These are phyloP conservation scores for Dreissena rostriformis DNA, from an alignment of 1,140 invertebrate species.

Conservation along the genomic window DNA sequence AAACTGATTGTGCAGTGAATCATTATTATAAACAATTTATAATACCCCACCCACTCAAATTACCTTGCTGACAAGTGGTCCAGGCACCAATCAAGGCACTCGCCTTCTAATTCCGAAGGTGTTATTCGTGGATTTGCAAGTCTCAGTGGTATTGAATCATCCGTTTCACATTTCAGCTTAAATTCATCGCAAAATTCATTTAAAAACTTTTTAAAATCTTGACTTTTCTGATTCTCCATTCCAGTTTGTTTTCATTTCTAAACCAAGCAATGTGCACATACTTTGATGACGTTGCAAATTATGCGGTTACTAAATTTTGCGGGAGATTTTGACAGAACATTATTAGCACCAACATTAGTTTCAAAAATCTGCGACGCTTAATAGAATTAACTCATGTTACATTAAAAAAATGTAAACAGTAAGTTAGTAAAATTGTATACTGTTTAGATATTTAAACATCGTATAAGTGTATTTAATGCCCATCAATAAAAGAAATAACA, in stretches of 20 bases:
- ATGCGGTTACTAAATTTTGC: conserved; percentile 30
- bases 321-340: conserved; percentile 46
- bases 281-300: conserved; percentile 28
- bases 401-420: too few relatives aligned
- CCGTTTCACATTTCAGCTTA: conserved; percentile 42
- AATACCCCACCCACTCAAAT: conserved; percentile 29
- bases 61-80: conserved; percentile 55
- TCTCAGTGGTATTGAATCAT: conserved; percentile 41
- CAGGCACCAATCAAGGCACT: conserved; percentile 52
- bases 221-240: conserved; percentile 37
- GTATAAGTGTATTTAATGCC: too few relatives aligned
- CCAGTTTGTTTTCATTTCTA: conserved; percentile 57
- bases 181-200: conserved; percentile 51
- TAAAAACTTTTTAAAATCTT: conserved; percentile 51
- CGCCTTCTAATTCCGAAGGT: conserved; percentile 48
- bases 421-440: too few relatives aligned
- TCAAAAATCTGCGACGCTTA: too few relatives aligned
- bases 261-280: conserved; percentile 40
- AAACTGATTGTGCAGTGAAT: too few relatives aligned
- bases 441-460: too few relatives aligned
- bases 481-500: too few relatives aligned
- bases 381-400: too few relatives aligned
- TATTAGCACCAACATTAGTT: not conserved
- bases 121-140: conserved; percentile 38
- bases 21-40: too few relatives aligned